Evolutionary conservation across 2,888 invertebrate species (phyloP).

Genomic region (Hypsopygia costalis): DNA sequence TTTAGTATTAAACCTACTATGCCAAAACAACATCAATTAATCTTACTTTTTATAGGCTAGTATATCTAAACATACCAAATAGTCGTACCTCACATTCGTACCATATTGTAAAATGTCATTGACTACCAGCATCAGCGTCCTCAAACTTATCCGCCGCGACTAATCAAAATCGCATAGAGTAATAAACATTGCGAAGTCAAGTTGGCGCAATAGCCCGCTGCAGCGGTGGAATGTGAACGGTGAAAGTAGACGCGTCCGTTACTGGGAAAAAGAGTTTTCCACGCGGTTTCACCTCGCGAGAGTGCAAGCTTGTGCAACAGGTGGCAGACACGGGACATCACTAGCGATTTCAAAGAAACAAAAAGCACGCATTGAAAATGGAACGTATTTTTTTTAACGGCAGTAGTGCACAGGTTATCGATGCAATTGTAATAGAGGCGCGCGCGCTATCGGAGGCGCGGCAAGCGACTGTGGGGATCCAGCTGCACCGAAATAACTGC

Average conservation of each 20-base stretch:
- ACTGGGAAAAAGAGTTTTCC: conserved; percentile 75
- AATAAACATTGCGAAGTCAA: conserved; percentile 45
- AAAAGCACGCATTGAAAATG: conserved; percentile 22
- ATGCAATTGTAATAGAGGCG: conserved; percentile 42
- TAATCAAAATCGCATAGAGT: conserved; percentile 37
- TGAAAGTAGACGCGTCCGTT: conserved; percentile 75
- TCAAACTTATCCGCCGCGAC: conserved; percentile 18
- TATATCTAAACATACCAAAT: too few relatives aligned
- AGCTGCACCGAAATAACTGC: conserved; percentile 79
- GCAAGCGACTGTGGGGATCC: conserved; percentile 57
- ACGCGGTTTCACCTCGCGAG: conserved; percentile 71
- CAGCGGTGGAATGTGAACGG: conserved; percentile 62
- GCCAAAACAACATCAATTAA: too few relatives aligned
- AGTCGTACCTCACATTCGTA: too few relatives aligned
- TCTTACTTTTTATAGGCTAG: too few relatives aligned
- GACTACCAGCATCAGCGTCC: conserved; percentile 9
- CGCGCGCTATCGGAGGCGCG: conserved; percentile 65
- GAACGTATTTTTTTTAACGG: conserved; percentile 21
- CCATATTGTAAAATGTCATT: neutral
- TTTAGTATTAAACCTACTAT: too few relatives aligned
- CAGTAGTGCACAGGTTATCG: conserved; percentile 35
- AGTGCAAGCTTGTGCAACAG: conserved; percentile 54
- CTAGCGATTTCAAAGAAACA: conserved; percentile 7
- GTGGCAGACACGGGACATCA: conserved; percentile 29
- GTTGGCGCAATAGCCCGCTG: conserved; percentile 48